These are phyloP conservation scores for Rhingia campestris DNA, from an alignment of 2,888 invertebrate genomes.

Conservation along the genomic window DNA sequence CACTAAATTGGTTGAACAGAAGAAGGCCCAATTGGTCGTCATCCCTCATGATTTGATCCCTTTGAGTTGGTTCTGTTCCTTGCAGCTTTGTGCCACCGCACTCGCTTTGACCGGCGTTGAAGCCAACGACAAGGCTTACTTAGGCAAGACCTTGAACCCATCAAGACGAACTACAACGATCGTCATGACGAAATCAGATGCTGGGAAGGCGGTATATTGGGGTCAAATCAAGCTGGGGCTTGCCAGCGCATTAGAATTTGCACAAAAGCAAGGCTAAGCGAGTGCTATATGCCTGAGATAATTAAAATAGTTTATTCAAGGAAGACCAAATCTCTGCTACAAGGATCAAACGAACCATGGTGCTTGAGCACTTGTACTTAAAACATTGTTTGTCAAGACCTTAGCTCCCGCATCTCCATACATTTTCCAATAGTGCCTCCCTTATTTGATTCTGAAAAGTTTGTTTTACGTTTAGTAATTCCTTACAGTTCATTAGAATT, in stretches of 20 bases:
- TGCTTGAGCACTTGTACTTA: no score
- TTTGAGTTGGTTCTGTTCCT: slow-evolving; percentile 99
- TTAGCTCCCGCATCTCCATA: no score
- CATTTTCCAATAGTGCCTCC: no score
- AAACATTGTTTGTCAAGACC: no score
- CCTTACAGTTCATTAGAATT: no score
- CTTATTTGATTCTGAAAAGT: no score
- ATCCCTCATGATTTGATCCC: slow-evolving; percentile 99
- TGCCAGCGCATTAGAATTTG: slow-evolving; percentile 97
- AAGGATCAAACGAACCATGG: no score
- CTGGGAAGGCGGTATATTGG: slow-evolving; percentile 99
- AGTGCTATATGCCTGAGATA: slow-evolving; percentile 54
- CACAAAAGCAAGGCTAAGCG: slow-evolving; percentile 94
- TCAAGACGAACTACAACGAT: slow-evolving; percentile 99
- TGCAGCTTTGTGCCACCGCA: slow-evolving; percentile 98
- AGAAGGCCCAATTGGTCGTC: slow-evolving; percentile 98
- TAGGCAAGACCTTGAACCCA: no score
- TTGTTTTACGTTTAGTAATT: no score
- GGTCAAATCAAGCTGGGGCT: slow-evolving; percentile 98
- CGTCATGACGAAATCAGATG: slow-evolving; percentile 98
- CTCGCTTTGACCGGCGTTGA: no score
- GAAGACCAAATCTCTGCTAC: no score
- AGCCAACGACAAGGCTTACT: no score
- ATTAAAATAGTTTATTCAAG: slow-evolving; percentile 72
- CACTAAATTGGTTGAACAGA: slow-evolving; percentile 97